Base-by-base conservation (phyloP, 2,888 invertebrate species). In the Bruchidius siliquastri region DNA sequence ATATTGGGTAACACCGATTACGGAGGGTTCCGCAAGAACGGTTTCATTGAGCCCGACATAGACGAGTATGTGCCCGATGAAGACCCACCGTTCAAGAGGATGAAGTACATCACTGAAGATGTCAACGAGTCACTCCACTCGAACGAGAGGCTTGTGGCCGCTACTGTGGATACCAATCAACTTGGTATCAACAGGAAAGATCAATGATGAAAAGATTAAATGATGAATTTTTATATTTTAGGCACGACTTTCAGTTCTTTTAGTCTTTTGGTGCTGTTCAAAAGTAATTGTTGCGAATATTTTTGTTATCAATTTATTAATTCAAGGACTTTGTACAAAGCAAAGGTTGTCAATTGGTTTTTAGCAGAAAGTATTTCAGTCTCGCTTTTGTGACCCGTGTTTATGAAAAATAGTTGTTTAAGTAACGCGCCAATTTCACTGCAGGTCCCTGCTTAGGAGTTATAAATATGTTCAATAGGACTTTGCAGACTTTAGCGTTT, bases 21-120 rank as follows among this genome's bases (percentile, higher is more conserved):
- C 77, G 81, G 81, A 10, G 81, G 82, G 71, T 80, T 75, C 67
- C 74, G 76, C 20, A 81, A 81, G 69, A 82, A 80, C 70, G 82
- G 81, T 6, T 84, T 84, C 75, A 80, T 82, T 67, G 84, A 84
- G 72, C 84, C 84, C 13, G 83, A 83, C 72, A 82, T 84, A 71
- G 84, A 84, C 73, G 83, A 83, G 67, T 79, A 79, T 72, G 21
- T 74, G 21, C 74, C 78, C n/a, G 20, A 20, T 21, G 78, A 78
- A 26, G 80, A 76, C 22, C 80, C 81, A 8, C 79, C 80, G 6
- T 75, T 77, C 21, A 83, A 82, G 77, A 76, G 77, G 72, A 78
- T 77, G 67, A 81, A 75, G 72, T 76, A 70, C 26, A 68, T 72
- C 26, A 71, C 75, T 67, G 67, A 71, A 22, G 72, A 76, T 18